Conservation (phyloP, 1,140 invertebrate genomes). For the Calephelis virginiensis region DNA sequence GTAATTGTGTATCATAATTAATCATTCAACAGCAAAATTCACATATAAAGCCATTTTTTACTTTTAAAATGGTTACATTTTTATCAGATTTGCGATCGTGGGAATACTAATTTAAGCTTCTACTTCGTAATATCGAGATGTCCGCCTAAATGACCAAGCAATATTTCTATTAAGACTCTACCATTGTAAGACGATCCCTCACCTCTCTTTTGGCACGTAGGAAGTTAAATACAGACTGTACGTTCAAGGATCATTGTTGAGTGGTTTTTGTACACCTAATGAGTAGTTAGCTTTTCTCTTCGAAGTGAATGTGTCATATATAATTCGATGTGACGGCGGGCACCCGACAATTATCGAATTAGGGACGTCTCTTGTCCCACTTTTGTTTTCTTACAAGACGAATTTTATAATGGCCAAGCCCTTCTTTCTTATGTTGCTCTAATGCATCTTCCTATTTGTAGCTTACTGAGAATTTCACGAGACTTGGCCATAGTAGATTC, state of each 20-base stretch:
- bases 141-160: slow-evolving; percentile 58
- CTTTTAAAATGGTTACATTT: slow-evolving; percentile 34
- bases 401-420: slow-evolving; percentile 1
- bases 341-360: slow-evolving; percentile 69
- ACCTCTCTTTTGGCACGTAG: slow-evolving; percentile 22
- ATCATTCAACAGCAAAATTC: slow-evolving; percentile 32
- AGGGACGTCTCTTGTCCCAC: slow-evolving; percentile 38
- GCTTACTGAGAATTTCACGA: too few species aligned
- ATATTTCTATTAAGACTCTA: slow-evolving; percentile 47
- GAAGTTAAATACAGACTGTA: background rate
- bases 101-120: slow-evolving; percentile 48
- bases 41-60: slow-evolving; percentile 23
- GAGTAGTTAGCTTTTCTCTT: slow-evolving; percentile 66
- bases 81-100: slow-evolving; percentile 73
- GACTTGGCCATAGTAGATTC: too few species aligned
- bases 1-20: slow-evolving; percentile 42
- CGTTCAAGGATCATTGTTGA: background rate
- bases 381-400: slow-evolving; percentile 15
- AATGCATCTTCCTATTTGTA: too few species aligned
- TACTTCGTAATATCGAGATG: slow-evolving; percentile 52
- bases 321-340: slow-evolving; percentile 70
- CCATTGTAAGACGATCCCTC: slow-evolving; percentile 36
- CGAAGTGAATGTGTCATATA: slow-evolving; percentile 69
- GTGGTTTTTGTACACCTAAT: slow-evolving; percentile 39
- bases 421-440: too few species aligned